These are phyloP conservation scores for Gavia stellata DNA, from an alignment of 2,113 vertebrate genomes.

Conservation along the genomic window DNA sequence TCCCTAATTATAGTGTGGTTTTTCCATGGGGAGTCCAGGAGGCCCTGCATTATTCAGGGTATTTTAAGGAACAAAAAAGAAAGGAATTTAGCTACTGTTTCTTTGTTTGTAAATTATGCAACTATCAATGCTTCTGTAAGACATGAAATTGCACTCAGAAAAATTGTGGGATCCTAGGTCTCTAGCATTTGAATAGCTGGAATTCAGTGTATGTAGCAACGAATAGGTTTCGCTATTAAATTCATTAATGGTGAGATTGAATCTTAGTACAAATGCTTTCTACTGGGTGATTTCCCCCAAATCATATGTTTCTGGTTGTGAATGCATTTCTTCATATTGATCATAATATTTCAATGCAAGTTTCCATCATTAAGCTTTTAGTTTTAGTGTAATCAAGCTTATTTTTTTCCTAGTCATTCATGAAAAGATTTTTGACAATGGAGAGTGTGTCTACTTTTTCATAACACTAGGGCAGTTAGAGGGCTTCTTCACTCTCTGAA, in stretches of 20 bases:
- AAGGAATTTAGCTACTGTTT: background rate
- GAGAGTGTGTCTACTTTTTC: background rate
- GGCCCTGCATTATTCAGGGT: constrained; percentile 6
- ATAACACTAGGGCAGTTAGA: background rate
- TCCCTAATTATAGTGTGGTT: background rate
- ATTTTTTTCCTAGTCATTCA: background rate
- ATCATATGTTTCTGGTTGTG: background rate
- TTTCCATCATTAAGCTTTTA: background rate
- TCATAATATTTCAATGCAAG: background rate
- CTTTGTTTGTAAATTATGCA: background rate
- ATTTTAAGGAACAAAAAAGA: background rate
- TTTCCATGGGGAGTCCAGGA: background rate
- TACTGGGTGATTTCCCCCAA: background rate
- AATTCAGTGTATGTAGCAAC: background rate
- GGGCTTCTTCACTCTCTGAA: background rate
- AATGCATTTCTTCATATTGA: background rate
- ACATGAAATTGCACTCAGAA: background rate
- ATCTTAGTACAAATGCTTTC: background rate
- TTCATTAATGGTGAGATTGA: background rate
- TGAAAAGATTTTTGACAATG: background rate
- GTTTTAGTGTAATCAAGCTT: background rate
- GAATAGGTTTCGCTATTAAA: background rate
- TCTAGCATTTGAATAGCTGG: background rate
- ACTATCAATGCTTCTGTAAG: background rate
- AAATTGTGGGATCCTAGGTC: background rate